These are phyloP conservation scores for Acanthurus leucopareius DNA, from an alignment of 2,797 vertebrate genomes.

Conservation along the genomic window DNA sequence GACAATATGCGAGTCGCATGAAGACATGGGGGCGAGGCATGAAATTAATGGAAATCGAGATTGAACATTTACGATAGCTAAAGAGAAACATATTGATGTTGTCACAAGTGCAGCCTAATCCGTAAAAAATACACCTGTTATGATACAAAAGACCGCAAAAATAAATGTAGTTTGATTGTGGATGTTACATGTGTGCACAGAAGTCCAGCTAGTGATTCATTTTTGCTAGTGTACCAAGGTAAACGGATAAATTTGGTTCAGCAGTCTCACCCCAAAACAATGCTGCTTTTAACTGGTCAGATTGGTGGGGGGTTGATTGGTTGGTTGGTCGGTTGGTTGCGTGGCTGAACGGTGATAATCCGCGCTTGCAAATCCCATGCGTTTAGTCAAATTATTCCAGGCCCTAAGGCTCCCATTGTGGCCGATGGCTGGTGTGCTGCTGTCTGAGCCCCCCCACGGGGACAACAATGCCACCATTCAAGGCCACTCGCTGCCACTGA, in stretches of 20 bases:
- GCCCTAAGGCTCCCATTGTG: slow-evolving; percentile 82
- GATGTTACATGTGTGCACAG: slow-evolving; percentile 29
- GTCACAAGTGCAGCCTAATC: slow-evolving; percentile 40
- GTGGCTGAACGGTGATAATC: slow-evolving; percentile 81
- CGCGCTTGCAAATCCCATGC: slow-evolving; percentile 76
- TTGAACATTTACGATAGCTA: slow-evolving; percentile 52
- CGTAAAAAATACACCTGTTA: slow-evolving; percentile 3
- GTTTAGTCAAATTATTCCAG: slow-evolving; percentile 86
- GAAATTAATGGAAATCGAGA: slow-evolving; percentile 80
- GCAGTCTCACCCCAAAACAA: slow-evolving; percentile 53
- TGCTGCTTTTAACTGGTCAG: slow-evolving; percentile 59
- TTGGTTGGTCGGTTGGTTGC: slow-evolving; percentile 59
- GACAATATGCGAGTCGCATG: slow-evolving; percentile 40
- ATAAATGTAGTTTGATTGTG: slow-evolving; percentile 14
- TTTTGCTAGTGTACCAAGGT: slow-evolving; percentile 36
- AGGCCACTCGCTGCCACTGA: slow-evolving; percentile 70
- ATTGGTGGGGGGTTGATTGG: slow-evolving; percentile 71
- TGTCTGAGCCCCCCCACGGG: slow-evolving; percentile 79
- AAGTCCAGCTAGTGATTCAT: slow-evolving; percentile 43
- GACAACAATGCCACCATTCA: slow-evolving; percentile 86
- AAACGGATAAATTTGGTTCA: slow-evolving; percentile 9
- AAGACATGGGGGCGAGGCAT: slow-evolving; percentile 57
- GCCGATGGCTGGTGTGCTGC: slow-evolving; percentile 70
- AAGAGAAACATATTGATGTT: slow-evolving; percentile 53
- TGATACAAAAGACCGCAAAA: slow-evolving; percentile 42